Percentiles rank a stretch among this genome's conserved stretches.
phyloP scores from a whole-genome alignment of 2,113 vertebrate species.

The Heptranchias perlo region DNA sequence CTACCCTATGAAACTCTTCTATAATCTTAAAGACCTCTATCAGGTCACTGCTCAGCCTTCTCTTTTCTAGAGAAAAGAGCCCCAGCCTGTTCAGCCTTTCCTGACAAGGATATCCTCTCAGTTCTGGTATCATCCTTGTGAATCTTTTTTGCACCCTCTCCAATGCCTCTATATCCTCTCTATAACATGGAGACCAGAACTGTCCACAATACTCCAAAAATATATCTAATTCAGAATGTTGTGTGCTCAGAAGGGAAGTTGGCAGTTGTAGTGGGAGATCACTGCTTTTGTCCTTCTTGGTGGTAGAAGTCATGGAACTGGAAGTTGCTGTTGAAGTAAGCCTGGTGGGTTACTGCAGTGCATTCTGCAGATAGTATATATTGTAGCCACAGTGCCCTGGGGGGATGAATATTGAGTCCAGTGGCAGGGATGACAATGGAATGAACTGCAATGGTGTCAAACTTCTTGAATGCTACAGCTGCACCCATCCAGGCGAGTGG shows the following conservation, averaged over 20 bases:
- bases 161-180: no score
- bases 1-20: no score
- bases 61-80: no score
- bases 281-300: neutral
- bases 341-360: neutral
- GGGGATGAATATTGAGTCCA: neutral
- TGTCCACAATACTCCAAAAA: no score
- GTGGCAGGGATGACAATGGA: neutral
- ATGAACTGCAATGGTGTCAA: neutral
- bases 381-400: no score
- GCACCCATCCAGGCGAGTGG: neutral
- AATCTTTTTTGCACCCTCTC: no score
- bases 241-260: neutral
- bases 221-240: neutral
- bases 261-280: neutral
- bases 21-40: no score
- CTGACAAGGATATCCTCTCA: no score
- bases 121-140: no score
- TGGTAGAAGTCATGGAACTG: neutral
- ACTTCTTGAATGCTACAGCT: neutral
- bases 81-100: no score
- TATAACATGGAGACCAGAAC: no score
- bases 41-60: no score
- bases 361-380: neutral
- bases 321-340: neutral